phyloP scores from a whole-genome alignment of 2,113 vertebrate species.

The Entelurus aequoreus region DNA sequence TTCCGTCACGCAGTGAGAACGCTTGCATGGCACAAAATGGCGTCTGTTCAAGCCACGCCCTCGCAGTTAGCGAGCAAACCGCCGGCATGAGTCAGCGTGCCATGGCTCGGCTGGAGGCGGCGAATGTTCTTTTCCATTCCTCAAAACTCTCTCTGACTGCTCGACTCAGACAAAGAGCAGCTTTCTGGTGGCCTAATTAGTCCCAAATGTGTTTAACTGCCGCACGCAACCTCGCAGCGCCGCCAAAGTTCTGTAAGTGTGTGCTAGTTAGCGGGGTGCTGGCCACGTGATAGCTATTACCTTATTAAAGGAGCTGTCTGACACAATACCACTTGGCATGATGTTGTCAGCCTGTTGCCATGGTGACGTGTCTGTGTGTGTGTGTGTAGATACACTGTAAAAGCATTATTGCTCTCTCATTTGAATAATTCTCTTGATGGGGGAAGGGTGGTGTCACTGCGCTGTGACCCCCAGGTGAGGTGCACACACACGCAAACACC shows the following conservation, averaged over 20 bases:
- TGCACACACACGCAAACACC: neutral
- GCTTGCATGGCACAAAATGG: no score
- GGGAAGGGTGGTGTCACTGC: constrained; percentile 79
- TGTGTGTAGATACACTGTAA: constrained; percentile 76
- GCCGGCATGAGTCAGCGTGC: neutral
- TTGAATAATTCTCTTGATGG: constrained; percentile 79
- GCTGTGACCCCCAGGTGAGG: constrained; percentile 82
- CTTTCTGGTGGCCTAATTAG: constrained; percentile 1
- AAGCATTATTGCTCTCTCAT: constrained; percentile 80
- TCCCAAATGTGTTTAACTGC: constrained; percentile 4
- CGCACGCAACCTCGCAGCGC: no score
- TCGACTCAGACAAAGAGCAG: no score
- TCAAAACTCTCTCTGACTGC: no score
- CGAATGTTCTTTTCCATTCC: neutral
- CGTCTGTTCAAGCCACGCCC: no score
- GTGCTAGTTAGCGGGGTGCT: neutral
- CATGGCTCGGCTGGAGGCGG: neutral
- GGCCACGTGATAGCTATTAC: constrained; percentile 33
- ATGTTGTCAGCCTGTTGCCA: no score
- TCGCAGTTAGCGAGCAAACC: no score
- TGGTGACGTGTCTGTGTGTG: neutral
- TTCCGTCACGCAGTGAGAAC: constrained; percentile 76
- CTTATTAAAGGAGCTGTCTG: constrained; percentile 9
- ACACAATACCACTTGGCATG: constrained; percentile 9
- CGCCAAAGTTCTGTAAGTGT: no score